These are phyloP conservation scores for Lepilemur ruficaudatus DNA, from an alignment of 2,797 vertebrate genomes.

Conservation along the genomic window DNA sequence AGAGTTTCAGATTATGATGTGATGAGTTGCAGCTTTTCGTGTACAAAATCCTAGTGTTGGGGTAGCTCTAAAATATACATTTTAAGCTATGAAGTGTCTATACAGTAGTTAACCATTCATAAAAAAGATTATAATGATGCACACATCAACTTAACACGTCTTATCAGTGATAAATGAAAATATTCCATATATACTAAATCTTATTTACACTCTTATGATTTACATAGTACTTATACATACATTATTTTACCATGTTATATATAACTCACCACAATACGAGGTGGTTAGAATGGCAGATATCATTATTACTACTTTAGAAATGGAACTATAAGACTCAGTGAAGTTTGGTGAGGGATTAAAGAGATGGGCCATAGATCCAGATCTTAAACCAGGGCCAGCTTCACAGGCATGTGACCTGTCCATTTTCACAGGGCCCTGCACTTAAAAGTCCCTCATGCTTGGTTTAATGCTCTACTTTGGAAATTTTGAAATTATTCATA, in stretches of 20 bases:
- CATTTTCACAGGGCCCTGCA: background rate
- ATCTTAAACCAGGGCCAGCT: background rate
- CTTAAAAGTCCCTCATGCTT: background rate
- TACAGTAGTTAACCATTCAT: background rate
- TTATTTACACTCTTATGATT: background rate
- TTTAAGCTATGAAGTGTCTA: background rate
- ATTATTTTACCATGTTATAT: background rate
- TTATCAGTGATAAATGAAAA: background rate
- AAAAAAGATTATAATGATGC: background rate
- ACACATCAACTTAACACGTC: background rate
- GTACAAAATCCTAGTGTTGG: background rate
- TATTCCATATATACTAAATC: background rate
- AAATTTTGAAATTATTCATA: background rate
- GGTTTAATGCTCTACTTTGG: background rate
- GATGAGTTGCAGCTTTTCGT: constrained; percentile 13
- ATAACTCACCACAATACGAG: background rate
- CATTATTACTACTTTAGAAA: background rate
- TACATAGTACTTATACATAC: background rate
- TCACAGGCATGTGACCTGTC: background rate
- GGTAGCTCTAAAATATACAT: background rate
- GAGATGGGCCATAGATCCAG: background rate
- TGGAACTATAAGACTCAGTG: background rate
- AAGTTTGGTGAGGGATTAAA: background rate
- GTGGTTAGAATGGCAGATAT: background rate
- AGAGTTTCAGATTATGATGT: background rate